phyloP scores from a whole-genome alignment of 2,888 invertebrate genomes.

The Athalia rosae region DNA sequence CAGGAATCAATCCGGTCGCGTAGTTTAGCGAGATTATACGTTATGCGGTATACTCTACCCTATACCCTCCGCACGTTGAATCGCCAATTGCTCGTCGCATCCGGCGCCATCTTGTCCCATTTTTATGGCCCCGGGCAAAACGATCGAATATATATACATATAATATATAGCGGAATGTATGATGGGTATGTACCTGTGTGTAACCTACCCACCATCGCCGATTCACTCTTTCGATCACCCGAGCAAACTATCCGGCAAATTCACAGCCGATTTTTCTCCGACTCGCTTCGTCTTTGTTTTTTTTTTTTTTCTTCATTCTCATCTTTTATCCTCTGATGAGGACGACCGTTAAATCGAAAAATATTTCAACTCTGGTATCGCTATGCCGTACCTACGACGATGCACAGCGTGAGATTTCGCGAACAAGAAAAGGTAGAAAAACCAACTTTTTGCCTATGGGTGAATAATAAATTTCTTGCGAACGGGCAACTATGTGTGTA shows the following conservation, averaged over 20 bases:
- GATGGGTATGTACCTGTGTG: too few species aligned
- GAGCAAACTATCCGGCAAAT: neutral
- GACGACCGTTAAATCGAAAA: too few species aligned
- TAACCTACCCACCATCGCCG: neutral
- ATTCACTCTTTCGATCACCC: constrained; percentile 24
- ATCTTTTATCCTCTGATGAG: too few species aligned
- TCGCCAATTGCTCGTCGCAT: constrained; percentile 44
- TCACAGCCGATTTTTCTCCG: neutral
- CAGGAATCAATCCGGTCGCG: constrained; percentile 68
- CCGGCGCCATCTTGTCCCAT: constrained; percentile 43
- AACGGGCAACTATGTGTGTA: too few species aligned
- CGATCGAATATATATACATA: constrained; percentile 10
- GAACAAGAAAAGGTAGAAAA: too few species aligned
- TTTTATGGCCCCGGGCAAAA: constrained; percentile 21
- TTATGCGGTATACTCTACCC: constrained; percentile 48
- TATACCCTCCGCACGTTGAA: constrained; percentile 32
- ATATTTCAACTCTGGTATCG: too few species aligned
- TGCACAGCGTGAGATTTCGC: too few species aligned
- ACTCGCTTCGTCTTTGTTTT: neutral
- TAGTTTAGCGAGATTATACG: constrained; percentile 67
- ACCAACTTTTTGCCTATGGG: too few species aligned
- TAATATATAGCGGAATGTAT: too few species aligned
- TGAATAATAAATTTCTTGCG: too few species aligned
- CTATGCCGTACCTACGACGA: too few species aligned
- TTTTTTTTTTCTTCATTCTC: too few species aligned